Base-by-base conservation (phyloP, 2,797 vertebrate genomes). In the Myotis myotis region DNA sequence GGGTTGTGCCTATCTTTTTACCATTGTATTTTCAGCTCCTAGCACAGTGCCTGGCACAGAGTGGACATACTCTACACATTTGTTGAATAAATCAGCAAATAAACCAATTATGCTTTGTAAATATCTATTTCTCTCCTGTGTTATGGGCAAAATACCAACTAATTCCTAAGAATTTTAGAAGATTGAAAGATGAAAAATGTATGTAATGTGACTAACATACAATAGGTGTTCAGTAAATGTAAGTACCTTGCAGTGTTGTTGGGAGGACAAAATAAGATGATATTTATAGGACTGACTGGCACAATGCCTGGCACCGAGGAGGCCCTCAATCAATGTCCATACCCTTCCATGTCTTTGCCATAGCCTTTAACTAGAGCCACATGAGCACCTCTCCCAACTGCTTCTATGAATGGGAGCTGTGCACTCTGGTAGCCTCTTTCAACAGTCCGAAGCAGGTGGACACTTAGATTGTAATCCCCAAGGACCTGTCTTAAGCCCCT, bases 381-480 rank as follows among this genome's bases (percentile, higher is more conserved):
- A 71, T 8, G 13, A 9, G 5, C 1, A 79, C 30, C 33, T 74
- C 55, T 89, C 86, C 70, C 20, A 94, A n/a, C 66, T 62, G 79
- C 60, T 36, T 95, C 64, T 17, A 22, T 53, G 89, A 95, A 94
- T 83, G 60, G 87, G 36, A 49, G 28, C 30, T 89, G 62, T 74
- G 25, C 80, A 91, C 78, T 93, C 82, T 76, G 62, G 64, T 83
- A 95, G 71, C 75, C 49, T 93, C 90, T 87, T 84, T 92, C 80
- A 88, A 75, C 53, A 95, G 89, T 53, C 41, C 51, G 93, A 94
- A 89, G 68, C 0, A 3, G 60, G 83, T 79, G 87, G 87, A 93
- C 89, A 91, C 94, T 96, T 94, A 80, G 47, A 94, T 71, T 91
- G 41, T 93, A 95, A 83, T 96, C 87, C 81, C 71, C 72, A 87